Percentiles rank a stretch among this genome's conserved stretches.
Evolutionary conservation across 2,888 invertebrate genomes (phyloP).

Genomic region (Habroteleia sp.): DNA sequence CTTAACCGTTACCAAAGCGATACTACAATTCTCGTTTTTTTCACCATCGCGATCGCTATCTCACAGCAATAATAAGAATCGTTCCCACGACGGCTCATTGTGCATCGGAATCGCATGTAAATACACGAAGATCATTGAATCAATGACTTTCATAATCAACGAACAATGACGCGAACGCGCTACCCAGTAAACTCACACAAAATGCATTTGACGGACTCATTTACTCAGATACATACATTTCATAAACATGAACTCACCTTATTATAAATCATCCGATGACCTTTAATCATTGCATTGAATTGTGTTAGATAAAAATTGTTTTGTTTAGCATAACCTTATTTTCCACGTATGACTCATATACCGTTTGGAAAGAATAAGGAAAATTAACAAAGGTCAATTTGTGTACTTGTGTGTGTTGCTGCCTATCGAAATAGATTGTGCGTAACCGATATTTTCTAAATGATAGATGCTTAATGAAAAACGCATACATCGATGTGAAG

Average conservation of each 20-base stretch:
- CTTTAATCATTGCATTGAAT: constrained; percentile 8
- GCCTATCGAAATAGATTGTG: too few species aligned
- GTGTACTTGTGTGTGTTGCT: too few species aligned
- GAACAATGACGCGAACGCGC: constrained; percentile 46
- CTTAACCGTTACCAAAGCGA: constrained; percentile 21
- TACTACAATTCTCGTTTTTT: constrained; percentile 22
- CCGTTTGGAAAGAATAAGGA: not conserved
- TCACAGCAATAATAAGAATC: constrained; percentile 42
- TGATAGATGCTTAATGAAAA: constrained; percentile 11
- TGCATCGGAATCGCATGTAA: constrained; percentile 50
- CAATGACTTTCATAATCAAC: constrained; percentile 45
- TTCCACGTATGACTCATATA: constrained; percentile 14
- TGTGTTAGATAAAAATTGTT: not conserved
- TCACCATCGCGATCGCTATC: constrained; percentile 23
- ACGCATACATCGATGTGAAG: too few species aligned
- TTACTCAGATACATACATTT: constrained; percentile 3
- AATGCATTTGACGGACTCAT: constrained; percentile 11
- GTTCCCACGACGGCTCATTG: constrained; percentile 45
- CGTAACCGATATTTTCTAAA: too few species aligned
- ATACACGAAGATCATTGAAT: constrained; percentile 49
- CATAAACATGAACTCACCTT: constrained; percentile 12
- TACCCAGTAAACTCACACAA: constrained; percentile 16
- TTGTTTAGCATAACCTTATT: constrained; percentile 7
- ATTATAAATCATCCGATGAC: constrained; percentile 16
- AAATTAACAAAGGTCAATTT: constrained; percentile 13